Percentiles rank a stretch among this genome's conserved stretches.
phyloP scores from a whole-genome alignment of 2,797 vertebrate genomes.

The Nannoperca australis region DNA sequence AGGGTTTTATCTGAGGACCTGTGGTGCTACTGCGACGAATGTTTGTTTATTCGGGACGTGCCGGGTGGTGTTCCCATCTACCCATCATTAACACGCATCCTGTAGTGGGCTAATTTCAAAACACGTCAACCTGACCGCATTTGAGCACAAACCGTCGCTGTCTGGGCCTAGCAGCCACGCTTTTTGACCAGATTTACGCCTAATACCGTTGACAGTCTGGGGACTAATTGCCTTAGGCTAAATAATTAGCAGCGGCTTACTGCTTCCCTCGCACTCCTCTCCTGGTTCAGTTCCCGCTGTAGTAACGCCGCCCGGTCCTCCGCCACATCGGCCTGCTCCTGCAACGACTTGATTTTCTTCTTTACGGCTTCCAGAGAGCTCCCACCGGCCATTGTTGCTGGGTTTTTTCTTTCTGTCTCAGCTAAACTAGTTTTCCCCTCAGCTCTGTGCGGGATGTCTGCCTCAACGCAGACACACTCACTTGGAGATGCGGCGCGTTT shows the following conservation, averaged over 20 bases:
- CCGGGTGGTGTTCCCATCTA: slow-evolving; percentile 55
- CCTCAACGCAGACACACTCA: slow-evolving; percentile 21
- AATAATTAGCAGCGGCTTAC: slow-evolving; percentile 85
- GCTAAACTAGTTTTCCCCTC: slow-evolving; percentile 49
- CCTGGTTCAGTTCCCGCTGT: slow-evolving; percentile 90
- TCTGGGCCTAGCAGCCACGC: slow-evolving; percentile 68
- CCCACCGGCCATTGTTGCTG: slow-evolving; percentile 88
- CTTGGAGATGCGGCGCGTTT: slow-evolving; percentile 69
- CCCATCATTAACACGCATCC: slow-evolving; percentile 40
- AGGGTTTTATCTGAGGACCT: slow-evolving; percentile 2
- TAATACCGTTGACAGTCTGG: slow-evolving; percentile 69
- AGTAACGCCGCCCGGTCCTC: slow-evolving; percentile 90
- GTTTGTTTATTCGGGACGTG: slow-evolving; percentile 39
- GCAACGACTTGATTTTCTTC: slow-evolving; percentile 93
- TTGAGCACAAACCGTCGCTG: slow-evolving; percentile 13
- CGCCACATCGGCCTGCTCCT: slow-evolving; percentile 91
- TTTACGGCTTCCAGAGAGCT: slow-evolving; percentile 94
- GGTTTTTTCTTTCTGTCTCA: not conserved
- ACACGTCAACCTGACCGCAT: slow-evolving; percentile 16
- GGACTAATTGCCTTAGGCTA: slow-evolving; percentile 76
- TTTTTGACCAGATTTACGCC: slow-evolving; percentile 74
- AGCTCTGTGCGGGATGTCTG: slow-evolving; percentile 26
- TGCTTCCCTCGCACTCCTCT: slow-evolving; percentile 89
- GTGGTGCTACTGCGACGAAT: slow-evolving; percentile 38
- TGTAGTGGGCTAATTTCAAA: slow-evolving; percentile 15